Percentiles rank a stretch among this genome's conserved stretches.
Conservation (phyloP, 1,140 invertebrate species). For the Helicoverpa zea region DNA sequence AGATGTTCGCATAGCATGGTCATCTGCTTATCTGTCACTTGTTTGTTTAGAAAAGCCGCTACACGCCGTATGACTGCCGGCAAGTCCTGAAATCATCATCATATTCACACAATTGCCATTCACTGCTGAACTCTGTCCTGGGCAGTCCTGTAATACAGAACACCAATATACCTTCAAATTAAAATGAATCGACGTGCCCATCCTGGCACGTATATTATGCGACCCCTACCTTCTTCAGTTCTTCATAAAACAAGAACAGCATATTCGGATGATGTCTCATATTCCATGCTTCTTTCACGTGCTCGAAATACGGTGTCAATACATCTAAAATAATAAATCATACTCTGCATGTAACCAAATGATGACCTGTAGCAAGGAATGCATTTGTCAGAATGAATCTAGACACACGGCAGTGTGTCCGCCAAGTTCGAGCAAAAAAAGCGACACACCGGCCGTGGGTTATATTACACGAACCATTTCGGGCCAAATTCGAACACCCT, state of each 20-base stretch:
- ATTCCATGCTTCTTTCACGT: constrained; percentile 91
- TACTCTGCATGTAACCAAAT: not conserved
- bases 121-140: no score
- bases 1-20: constrained; percentile 88
- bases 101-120: no score
- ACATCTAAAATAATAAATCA: constrained; percentile 81
- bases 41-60: constrained; percentile 80
- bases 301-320: constrained; percentile 90
- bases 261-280: constrained; percentile 89
- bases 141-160: not conserved
- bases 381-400: not conserved
- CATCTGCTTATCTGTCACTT: constrained; percentile 81
- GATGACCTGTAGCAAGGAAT: not conserved
- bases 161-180: not conserved
- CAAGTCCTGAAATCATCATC: constrained; percentile 83
- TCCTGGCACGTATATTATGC: no score
- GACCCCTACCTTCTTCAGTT: constrained; percentile 87
- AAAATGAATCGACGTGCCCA: no score
- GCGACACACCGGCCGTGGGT: no score
- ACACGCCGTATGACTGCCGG: constrained; percentile 85
- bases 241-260: constrained; percentile 92
- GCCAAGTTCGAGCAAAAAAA: no score
- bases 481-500: no score
- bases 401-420: no score
- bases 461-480: no score